Base-by-base conservation (phyloP, 2,113 vertebrate genomes). In the Merops nubicus region DNA sequence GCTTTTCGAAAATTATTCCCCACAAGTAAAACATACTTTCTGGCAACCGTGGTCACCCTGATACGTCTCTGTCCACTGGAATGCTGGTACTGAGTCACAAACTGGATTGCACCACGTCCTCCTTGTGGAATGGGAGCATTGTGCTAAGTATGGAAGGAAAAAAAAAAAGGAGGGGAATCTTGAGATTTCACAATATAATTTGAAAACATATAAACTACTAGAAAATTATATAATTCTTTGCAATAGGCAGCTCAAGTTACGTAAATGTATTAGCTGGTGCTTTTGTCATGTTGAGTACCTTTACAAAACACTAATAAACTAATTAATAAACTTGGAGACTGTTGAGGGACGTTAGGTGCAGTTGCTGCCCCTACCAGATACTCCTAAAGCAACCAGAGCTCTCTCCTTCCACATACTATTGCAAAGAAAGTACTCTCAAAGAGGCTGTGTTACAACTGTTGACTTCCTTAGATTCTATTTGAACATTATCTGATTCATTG, bases 101-200 rank as follows among this genome's bases (percentile, higher is more conserved):
- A 99, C 79, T 99, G 99, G 85, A 99, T 97, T 38, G 99, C 98
- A 89, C 99, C 99, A 70, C 99, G 98, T 53, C 99, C 99, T 85
- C 99, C 99, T 97, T 99, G 99, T 91, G 99, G 99, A 96, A 99
- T 99, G 36, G 99, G 99, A 89, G 99, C 99, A 63, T 99, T 99
- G 94, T 99, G 99, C 99, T 99, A 67, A n/a, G 47, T 8, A 48
- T 3, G 91, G 47, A 36, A 91, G 47, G n/a, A 31, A 70, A 90
- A 57, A 50, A 76, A 78, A 86, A 92, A 68, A 89, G 12, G 40
- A 96, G 51, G 15, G 87, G 45, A 95, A 90, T 51, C 40, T 74
- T 38, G 38, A 23, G 34, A 51, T 82, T 88, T 69, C 73, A 65
- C 12, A 88, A 18, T 23, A 19, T 9, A 25, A 88, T 68, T 74